Evolutionary conservation across 2,888 invertebrate genomes (phyloP).

Genomic region (Carcina quercana): DNA sequence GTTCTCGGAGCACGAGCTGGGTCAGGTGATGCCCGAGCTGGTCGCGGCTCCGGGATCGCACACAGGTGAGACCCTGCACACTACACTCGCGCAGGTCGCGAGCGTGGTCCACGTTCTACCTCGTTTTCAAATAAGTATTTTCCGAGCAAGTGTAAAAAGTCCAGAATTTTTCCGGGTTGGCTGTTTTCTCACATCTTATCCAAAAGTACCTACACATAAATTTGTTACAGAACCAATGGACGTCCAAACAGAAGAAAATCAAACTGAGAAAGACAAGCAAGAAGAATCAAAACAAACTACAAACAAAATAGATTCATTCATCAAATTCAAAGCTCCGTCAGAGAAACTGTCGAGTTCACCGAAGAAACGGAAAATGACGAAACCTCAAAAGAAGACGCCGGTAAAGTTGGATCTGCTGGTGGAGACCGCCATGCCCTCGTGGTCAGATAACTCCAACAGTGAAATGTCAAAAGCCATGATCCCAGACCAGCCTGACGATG

Average conservation of each 20-base stretch:
- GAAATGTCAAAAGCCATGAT: slow-evolving; percentile 57
- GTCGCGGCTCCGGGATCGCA: slow-evolving; percentile 1
- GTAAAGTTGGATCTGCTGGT: slow-evolving; percentile 55
- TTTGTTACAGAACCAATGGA: slow-evolving; percentile 44
- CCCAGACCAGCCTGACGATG: slow-evolving; percentile 31
- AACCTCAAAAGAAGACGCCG: slow-evolving; percentile 43
- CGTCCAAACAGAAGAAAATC: slow-evolving; percentile 25
- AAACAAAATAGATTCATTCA: slow-evolving; percentile 48
- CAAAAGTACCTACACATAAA: too few species aligned
- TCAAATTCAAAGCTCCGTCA: slow-evolving; percentile 55
- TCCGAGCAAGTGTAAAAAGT: too few species aligned
- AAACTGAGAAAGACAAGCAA: slow-evolving; percentile 20
- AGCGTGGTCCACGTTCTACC: too few species aligned
- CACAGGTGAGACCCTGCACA: slow-evolving; percentile 3
- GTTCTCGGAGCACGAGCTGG: slow-evolving; percentile 45
- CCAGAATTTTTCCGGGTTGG: too few species aligned
- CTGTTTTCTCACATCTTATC: too few species aligned
- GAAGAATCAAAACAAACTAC: slow-evolving; percentile 24
- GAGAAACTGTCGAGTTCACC: too few species aligned
- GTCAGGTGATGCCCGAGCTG: slow-evolving; percentile 32
- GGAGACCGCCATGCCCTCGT: slow-evolving; percentile 64
- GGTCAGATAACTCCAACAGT: slow-evolving; percentile 64
- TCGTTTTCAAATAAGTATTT: too few species aligned
- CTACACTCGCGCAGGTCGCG: neutral
- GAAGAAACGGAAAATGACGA: slow-evolving; percentile 34